Evolutionary conservation across 2,113 vertebrate genomes (phyloP).

Genomic region (Pteruthius melanotis): DNA sequence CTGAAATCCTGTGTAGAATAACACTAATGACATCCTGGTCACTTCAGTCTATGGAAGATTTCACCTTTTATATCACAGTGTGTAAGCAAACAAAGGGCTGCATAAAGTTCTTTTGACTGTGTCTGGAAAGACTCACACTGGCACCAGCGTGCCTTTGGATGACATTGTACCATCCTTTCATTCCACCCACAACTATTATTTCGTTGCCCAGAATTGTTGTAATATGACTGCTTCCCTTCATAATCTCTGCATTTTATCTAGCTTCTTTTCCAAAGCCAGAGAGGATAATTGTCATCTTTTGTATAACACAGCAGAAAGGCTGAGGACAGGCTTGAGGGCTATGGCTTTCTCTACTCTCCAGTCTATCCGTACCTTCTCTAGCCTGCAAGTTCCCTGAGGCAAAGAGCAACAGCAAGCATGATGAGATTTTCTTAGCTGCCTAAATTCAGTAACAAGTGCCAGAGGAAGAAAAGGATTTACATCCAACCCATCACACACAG

Average conservation of each 20-base stretch:
- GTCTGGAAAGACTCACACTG: neutral
- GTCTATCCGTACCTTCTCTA: neutral
- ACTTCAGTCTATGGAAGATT: neutral
- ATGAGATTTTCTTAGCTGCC: neutral
- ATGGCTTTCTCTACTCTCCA: neutral
- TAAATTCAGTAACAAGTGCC: neutral
- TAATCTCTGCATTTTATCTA: conserved; percentile 30
- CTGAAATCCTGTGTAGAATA: neutral
- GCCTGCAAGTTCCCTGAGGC: neutral
- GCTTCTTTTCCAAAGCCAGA: neutral
- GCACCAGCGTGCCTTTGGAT: neutral
- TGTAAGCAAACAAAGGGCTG: neutral
- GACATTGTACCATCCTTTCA: neutral
- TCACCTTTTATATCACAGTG: neutral
- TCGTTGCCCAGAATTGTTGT: neutral
- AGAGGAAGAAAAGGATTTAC: neutral
- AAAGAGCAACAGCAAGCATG: neutral
- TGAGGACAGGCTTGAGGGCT: neutral
- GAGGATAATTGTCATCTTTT: neutral
- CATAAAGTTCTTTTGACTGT: neutral
- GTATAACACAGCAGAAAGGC: neutral
- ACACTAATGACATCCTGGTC: neutral
- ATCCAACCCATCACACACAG: neutral
- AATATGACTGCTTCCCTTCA: conserved; percentile 15
- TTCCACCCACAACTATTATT: neutral